A percentile compares a stretch with the other conserved stretches of the same genome.
Evolutionary conservation across 2,888 invertebrate genomes (phyloP).

Genomic region (Reticulitermes lucifugus): DNA sequence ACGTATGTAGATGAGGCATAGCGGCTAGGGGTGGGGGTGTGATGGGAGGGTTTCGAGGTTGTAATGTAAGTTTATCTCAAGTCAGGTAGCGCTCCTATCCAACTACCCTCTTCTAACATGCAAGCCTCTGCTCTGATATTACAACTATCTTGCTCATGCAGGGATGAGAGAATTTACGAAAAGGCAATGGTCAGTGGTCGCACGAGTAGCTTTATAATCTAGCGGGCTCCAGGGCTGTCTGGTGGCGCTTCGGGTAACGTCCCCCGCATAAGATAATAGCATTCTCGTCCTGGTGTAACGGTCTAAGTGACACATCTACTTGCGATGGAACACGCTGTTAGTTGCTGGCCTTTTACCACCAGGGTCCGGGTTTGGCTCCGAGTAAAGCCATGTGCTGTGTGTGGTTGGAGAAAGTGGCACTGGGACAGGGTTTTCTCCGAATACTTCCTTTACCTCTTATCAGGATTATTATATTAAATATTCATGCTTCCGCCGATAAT

Average conservation of each 20-base stretch:
- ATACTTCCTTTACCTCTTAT: no score
- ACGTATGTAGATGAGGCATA: neutral
- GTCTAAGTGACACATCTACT: neutral
- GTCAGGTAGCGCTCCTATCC: neutral
- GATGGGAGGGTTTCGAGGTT: neutral
- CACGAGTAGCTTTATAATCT: neutral
- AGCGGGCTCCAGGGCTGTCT: neutral
- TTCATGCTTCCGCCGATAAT: no score
- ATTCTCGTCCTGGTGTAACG: neutral
- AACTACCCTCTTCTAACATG: neutral
- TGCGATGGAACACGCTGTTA: no score
- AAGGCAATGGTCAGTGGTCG: conserved; percentile 15
- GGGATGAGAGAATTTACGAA: conserved; percentile 3
- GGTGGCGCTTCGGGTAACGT: neutral
- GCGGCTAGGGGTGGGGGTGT: neutral
- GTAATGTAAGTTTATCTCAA: conserved; percentile 15
- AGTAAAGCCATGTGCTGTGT: no score
- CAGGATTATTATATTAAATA: no score
- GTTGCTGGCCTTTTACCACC: no score
- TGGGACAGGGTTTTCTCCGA: no score
- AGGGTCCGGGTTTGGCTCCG: no score
- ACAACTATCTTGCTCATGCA: conserved; percentile 17
- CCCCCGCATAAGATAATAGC: conserved; percentile 1
- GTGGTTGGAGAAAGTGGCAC: no score
- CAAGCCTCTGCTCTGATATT: neutral